Percentiles rank a stretch among this genome's conserved stretches.
Conservation (phyloP, 1,140 invertebrate genomes). For the Drosophila takahashii region DNA sequence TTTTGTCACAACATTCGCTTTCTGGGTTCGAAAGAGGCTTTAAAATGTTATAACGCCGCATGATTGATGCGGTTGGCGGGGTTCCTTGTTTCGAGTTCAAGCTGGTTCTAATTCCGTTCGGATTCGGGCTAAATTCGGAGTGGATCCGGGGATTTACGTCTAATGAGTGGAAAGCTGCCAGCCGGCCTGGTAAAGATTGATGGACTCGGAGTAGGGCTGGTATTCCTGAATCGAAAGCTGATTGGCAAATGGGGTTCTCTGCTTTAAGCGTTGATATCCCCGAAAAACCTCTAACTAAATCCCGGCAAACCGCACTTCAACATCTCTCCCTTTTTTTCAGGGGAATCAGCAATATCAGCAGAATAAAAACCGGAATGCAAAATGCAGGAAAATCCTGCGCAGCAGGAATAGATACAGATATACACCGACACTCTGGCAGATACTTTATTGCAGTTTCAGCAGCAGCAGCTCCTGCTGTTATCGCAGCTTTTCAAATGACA, state of each 20-base stretch:
- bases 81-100: conserved; percentile 1
- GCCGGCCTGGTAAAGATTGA: conserved; percentile 37
- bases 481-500: conserved; percentile 69
- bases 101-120: conserved; percentile 36
- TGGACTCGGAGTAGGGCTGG: conserved; percentile 15
- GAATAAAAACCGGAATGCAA: conserved; percentile 50
- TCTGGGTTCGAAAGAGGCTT: conserved; percentile 44
- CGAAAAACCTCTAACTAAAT: conserved; percentile 25
- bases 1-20: conserved; percentile 72
- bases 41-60: conserved; percentile 58
- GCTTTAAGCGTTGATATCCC: conserved; percentile 20
- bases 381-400: conserved; percentile 39
- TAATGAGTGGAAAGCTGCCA: conserved; percentile 54
- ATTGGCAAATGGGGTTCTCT: conserved; percentile 5
- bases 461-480: conserved; percentile 57
- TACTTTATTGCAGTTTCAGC: conserved; percentile 75
- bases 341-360: conserved; percentile 40
- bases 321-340: conserved; percentile 13
- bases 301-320: conserved; percentile 56
- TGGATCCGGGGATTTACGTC: conserved; percentile 47
- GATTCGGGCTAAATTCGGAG: conserved; percentile 9
- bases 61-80: conserved; percentile 65
- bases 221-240: conserved; percentile 25
- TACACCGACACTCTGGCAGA: conserved; percentile 34
- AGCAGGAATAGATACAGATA: conserved; percentile 38